Evolutionary conservation across 2,113 vertebrate genomes (phyloP).

Genomic region (Entelurus aequoreus): DNA sequence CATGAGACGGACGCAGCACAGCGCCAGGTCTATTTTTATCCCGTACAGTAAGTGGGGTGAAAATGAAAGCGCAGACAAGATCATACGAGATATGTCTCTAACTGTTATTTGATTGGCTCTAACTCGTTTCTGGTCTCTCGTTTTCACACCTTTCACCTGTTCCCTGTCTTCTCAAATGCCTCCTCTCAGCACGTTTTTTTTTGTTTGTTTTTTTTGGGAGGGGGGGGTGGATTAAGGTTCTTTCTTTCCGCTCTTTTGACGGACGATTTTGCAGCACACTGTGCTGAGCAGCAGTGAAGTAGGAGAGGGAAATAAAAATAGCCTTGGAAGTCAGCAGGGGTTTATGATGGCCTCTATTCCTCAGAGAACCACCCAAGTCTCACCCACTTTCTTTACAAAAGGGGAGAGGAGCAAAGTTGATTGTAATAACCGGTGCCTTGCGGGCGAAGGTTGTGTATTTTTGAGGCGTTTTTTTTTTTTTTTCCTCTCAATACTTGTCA

Average conservation of each 20-base stretch:
- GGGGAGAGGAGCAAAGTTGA: constrained; percentile 29
- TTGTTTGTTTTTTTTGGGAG: too few relatives aligned
- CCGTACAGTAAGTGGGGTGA: background rate
- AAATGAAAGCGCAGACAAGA: background rate
- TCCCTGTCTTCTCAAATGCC: background rate
- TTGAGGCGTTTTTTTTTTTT: too few relatives aligned
- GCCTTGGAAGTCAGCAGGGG: constrained; percentile 59
- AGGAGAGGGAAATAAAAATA: constrained; percentile 62
- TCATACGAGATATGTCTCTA: background rate
- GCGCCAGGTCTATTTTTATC: background rate
- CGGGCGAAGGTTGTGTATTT: too few relatives aligned
- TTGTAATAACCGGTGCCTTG: background rate
- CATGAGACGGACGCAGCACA: background rate
- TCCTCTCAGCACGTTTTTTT: background rate
- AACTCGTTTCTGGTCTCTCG: constrained; percentile 7
- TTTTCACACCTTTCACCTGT: background rate
- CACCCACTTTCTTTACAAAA: constrained; percentile 39
- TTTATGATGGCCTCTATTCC: constrained; percentile 59
- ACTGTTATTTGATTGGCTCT: constrained; percentile 4
- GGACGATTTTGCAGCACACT: constrained; percentile 32
- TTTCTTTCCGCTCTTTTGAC: constrained; percentile 16
- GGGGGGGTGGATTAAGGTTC: constrained; percentile 18
- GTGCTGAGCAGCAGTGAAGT: constrained; percentile 45
- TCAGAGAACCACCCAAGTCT: constrained; percentile 38
- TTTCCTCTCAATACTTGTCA: too few relatives aligned